phyloP scores from a whole-genome alignment of 2,113 vertebrate genomes.

The Erpornis zantholeuca region DNA sequence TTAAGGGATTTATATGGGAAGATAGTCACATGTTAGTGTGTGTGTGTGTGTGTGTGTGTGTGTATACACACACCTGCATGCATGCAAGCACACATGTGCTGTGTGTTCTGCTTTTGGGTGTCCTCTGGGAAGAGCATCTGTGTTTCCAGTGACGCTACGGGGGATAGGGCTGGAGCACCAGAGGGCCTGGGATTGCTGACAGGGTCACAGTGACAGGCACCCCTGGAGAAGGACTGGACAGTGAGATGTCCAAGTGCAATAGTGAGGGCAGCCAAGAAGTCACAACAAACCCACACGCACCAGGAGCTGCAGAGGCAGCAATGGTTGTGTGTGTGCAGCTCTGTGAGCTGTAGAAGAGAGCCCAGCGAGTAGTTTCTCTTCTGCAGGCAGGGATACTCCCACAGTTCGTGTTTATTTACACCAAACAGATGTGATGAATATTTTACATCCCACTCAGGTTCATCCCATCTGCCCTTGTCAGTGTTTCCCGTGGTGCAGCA shows the following conservation, averaged over 20 bases:
- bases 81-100: accelerated
- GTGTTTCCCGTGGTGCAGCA: not conserved
- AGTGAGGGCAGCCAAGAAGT: not conserved
- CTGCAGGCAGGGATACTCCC: not conserved
- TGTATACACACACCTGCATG: too few species aligned
- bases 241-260: not conserved
- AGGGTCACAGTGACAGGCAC: not conserved
- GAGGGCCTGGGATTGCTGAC: not conserved
- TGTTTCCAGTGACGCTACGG: not conserved
- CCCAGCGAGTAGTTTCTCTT: not conserved
- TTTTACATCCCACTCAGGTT: not conserved
- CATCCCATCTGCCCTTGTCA: not conserved
- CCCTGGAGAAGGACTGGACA: not conserved
- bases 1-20: not conserved
- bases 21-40: not conserved
- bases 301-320: not conserved
- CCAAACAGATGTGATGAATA: not conserved
- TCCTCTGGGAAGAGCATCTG: not conserved
- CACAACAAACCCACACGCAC: not conserved
- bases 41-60: not conserved
- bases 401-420: not conserved
- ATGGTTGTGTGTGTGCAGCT: not conserved
- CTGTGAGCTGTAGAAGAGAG: not conserved
- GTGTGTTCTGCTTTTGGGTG: not conserved
- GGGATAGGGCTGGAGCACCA: not conserved